phyloP scores from a whole-genome alignment of 2,113 vertebrate species.

The Apteryx mantelli region DNA sequence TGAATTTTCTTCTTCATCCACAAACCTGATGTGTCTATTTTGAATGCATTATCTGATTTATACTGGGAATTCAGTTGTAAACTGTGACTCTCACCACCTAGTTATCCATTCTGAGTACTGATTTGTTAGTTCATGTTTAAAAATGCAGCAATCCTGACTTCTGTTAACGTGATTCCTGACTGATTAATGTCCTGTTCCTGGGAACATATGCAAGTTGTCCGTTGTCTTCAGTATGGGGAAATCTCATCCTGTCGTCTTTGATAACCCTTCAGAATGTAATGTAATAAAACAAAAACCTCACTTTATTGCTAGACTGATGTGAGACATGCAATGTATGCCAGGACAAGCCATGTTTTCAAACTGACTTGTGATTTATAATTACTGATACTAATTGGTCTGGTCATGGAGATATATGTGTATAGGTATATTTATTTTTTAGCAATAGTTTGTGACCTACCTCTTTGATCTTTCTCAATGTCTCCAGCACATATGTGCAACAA shows the following conservation, averaged over 20 bases:
- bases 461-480: constrained; percentile 57
- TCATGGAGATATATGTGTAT: not conserved
- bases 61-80: not conserved
- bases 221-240: not conserved
- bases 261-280: constrained; percentile 16
- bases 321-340: not conserved
- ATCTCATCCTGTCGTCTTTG: constrained; percentile 47
- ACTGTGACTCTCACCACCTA: not conserved
- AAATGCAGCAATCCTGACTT: not conserved
- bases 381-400: constrained; percentile 18
- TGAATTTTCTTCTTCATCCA: not conserved
- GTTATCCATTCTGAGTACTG: not conserved
- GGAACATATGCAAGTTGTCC: constrained; percentile 31
- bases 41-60: not conserved
- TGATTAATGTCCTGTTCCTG: constrained; percentile 25
- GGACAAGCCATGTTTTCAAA: constrained; percentile 43
- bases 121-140: not conserved
- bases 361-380: constrained; percentile 45
- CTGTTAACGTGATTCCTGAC: constrained; percentile 33
- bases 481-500: constrained; percentile 58
- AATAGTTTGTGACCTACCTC: constrained; percentile 39
- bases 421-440: not conserved
- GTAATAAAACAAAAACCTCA: constrained; percentile 33
- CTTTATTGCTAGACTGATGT: constrained; percentile 31
- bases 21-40: not conserved